Evolutionary conservation across 2,888 invertebrate genomes (phyloP), one percentile per base, ranked within the genome.

Genomic region (Pharmacophagus antenor): DNA sequence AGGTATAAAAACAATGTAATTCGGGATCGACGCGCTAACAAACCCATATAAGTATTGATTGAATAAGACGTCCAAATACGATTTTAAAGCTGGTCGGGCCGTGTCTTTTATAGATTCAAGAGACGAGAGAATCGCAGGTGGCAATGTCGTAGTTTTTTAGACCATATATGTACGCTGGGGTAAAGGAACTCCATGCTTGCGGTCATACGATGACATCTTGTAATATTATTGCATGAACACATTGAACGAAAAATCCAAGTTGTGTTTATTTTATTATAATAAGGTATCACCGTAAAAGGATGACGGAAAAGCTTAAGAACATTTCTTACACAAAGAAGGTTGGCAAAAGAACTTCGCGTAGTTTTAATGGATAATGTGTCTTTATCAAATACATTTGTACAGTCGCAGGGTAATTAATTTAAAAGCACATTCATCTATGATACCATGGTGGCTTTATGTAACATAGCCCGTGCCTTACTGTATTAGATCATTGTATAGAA

Each of bases 11-110:
- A 57, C 51, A 58, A 58, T 52, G 52, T 44, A 31, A 51, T 54
- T 59, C 60, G 47, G 56, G 60, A 56, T 52, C 56, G 56, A 60
- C 49, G 56, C 47, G 56, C 60, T 23, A 47, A 37, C 46, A n/a
- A 47, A 18, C 31, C 56, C 49, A 22, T 56, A 47, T 25, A 56
- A 12, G 53, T 56, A 15, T 5, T 48, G 56, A 61, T 61, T 61
- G 49, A 61, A 56, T 61, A 61, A 61, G 48, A 57, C 42, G 22
- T 61, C 61, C 61, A 61, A 61, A 61, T 61, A 61, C 52, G 61
- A 48, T 48, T 22, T 56, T 61, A 56, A 53, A 56, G 56, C 44
- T 22, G 61, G 23, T 53, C 48, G 44, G n/a, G 31, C 53, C 56
- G 42, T 44, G 61, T 53, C 52, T 52, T 61, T 61, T 61, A 61